phyloP scores from a whole-genome alignment of 2,113 vertebrate genomes.

The Xenopus tropicalis region DNA sequence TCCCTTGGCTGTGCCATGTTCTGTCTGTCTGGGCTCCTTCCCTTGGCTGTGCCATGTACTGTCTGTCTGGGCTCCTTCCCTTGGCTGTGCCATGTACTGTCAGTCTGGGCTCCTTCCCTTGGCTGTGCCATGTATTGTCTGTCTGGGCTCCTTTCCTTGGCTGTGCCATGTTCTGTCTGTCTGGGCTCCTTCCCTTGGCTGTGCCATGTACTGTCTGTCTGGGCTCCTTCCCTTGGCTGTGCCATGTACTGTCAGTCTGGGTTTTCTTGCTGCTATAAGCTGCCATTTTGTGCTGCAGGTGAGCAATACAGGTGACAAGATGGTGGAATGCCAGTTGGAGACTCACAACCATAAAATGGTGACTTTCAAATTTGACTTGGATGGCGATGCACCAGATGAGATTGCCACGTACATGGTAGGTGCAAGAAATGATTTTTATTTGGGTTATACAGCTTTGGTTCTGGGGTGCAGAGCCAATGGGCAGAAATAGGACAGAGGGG shows the following conservation, averaged over 20 bases:
- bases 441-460: not conserved
- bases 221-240: too few species aligned
- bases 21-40: too few species aligned
- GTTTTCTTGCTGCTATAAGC: slow-evolving; percentile 6
- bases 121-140: not conserved
- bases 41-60: not conserved
- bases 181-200: too few species aligned
- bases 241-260: not conserved
- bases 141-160: not conserved
- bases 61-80: not conserved
- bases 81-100: too few species aligned
- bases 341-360: slow-evolving; percentile 99
- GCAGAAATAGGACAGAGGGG: too few species aligned
- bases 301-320: slow-evolving; percentile 93
- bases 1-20: too few species aligned
- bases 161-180: too few species aligned
- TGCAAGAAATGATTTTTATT: too few species aligned
- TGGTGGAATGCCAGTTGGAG: slow-evolving; percentile 97
- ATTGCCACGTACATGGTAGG: slow-evolving; percentile 96
- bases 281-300: slow-evolving; percentile 65
- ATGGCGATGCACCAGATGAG: slow-evolving; percentile 94
- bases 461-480: not conserved
- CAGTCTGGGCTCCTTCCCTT: too few species aligned
- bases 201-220: not conserved
- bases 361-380: slow-evolving; percentile 96